Conservation (phyloP, 2,113 vertebrate genomes). For the Microcebus tavaratra region DNA sequence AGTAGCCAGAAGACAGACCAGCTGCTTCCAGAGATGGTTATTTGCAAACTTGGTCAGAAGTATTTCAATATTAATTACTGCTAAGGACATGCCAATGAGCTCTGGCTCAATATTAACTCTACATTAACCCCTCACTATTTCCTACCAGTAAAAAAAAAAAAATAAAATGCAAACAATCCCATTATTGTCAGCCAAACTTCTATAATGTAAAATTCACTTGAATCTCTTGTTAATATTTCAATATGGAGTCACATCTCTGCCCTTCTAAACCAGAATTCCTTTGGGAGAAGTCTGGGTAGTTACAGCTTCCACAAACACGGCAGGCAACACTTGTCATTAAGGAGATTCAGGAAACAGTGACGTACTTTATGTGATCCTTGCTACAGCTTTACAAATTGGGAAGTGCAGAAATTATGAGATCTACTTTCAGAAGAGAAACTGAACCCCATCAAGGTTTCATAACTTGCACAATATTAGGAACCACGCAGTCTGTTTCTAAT, state of each 20-base stretch:
- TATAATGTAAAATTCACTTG: background rate
- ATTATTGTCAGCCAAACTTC: background rate
- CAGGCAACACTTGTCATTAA: background rate
- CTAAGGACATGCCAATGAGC: background rate
- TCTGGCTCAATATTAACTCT: background rate
- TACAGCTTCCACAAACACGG: background rate
- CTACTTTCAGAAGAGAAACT: background rate
- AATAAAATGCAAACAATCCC: background rate
- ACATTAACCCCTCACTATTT: background rate
- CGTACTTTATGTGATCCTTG: background rate
- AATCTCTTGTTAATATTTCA: background rate
- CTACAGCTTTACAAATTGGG: background rate
- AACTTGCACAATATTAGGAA: background rate
- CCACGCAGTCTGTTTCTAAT: background rate
- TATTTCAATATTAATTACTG: background rate
- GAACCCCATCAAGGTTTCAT: background rate
- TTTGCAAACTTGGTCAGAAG: background rate
- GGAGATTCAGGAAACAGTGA: background rate
- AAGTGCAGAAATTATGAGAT: background rate
- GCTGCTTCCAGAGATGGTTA: background rate
- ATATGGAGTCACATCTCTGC: rapidly evolving
- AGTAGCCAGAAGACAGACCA: background rate
- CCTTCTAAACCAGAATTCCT: background rate
- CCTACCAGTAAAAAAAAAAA: background rate
- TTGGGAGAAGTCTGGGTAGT: rapidly evolving